Evolutionary conservation across 2,797 vertebrate genomes (phyloP).

Genomic region (Coregonus ussuriensis): DNA sequence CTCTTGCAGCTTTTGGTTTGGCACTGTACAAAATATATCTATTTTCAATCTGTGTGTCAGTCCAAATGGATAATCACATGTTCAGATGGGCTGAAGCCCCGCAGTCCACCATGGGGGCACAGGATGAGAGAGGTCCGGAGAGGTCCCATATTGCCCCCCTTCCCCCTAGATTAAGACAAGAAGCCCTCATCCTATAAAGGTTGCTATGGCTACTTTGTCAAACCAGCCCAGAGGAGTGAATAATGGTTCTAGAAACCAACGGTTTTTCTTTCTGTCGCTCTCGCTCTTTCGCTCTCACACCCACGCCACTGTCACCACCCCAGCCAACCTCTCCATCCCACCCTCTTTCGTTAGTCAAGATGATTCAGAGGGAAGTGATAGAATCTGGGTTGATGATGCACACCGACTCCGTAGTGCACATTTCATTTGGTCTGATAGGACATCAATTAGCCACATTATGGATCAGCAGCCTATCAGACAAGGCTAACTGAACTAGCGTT

Average conservation of each 20-base stretch:
- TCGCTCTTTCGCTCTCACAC: neutral
- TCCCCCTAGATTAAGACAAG: conserved; percentile 50
- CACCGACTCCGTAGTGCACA: conserved; percentile 56
- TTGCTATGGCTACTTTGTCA: conserved; percentile 63
- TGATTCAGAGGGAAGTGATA: conserved; percentile 69
- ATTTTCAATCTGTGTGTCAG: conserved; percentile 2
- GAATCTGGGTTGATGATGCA: conserved; percentile 66
- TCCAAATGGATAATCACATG: conserved; percentile 13
- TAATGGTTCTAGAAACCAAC: conserved; percentile 30
- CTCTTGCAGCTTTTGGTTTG: neutral
- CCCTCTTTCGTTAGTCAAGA: conserved; percentile 48
- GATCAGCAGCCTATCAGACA: conserved; percentile 72
- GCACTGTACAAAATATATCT: neutral
- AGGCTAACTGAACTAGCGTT: conserved; percentile 73
- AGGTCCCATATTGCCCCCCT: conserved; percentile 21
- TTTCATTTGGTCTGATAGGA: conserved; percentile 75
- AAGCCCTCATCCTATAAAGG: conserved; percentile 32
- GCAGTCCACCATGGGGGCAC: neutral
- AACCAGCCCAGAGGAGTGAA: conserved; percentile 46
- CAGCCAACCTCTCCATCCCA: neutral
- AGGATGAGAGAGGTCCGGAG: conserved; percentile 6
- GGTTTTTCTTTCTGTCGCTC: conserved; percentile 10
- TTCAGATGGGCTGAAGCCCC: neutral
- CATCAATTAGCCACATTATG: conserved; percentile 76
- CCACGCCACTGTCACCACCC: neutral